Evolutionary conservation across 1,140 invertebrate genomes (phyloP).

Genomic region (Lepidurus arcticus): DNA sequence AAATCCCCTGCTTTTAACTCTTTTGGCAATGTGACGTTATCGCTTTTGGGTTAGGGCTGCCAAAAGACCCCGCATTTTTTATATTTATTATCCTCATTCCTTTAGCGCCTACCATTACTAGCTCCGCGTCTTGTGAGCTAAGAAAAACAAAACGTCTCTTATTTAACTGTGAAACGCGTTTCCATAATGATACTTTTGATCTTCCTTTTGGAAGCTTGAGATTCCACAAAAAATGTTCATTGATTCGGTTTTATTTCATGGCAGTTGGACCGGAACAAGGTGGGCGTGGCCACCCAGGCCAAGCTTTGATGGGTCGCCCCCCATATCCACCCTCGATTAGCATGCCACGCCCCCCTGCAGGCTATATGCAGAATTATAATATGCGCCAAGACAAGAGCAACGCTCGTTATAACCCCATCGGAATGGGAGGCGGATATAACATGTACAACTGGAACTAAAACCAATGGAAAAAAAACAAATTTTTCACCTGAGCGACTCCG

Average conservation of each 20-base stretch:
- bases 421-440: slow-evolving; percentile 39
- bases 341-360: slow-evolving; percentile 27
- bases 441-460: slow-evolving; percentile 39
- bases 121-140: too few relatives aligned
- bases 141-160: too few relatives aligned
- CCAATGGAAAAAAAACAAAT: slow-evolving; percentile 23
- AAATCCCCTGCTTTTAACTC: slow-evolving; percentile 20
- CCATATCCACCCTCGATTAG: neutral
- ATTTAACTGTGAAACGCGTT: too few relatives aligned
- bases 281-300: slow-evolving; percentile 10
- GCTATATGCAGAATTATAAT: slow-evolving; percentile 45
- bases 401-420: slow-evolving; percentile 41
- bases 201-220: neutral
- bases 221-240: neutral
- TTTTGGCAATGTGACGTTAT: slow-evolving; percentile 16
- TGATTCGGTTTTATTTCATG: neutral
- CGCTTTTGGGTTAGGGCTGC: slow-evolving; percentile 20
- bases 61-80: slow-evolving; percentile 1
- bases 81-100: slow-evolving; percentile 19
- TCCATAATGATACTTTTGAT: neutral
- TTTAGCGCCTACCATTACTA: neutral
- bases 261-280: neutral
- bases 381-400: slow-evolving; percentile 51
- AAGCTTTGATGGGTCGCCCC: neutral
- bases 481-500: neutral